These are phyloP conservation scores for Nasonia oneida DNA, from an alignment of 2,888 invertebrate species.

Conservation along the genomic window DNA sequence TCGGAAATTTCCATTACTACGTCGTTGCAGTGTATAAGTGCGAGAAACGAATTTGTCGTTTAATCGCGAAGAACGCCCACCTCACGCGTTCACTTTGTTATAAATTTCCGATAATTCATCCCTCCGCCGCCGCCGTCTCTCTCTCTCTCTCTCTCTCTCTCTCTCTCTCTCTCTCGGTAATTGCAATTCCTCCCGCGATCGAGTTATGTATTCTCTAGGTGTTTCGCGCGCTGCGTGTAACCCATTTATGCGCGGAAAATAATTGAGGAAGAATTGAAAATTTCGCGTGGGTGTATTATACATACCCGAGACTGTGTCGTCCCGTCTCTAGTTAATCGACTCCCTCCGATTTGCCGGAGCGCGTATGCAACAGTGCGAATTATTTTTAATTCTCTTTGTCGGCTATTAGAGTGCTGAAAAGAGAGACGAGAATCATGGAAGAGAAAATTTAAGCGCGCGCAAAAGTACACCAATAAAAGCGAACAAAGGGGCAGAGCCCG, in stretches of 20 bases:
- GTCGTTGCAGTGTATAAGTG: background rate
- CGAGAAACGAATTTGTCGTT: background rate
- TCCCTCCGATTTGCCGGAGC: background rate
- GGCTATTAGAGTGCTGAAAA: no score
- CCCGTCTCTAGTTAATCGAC: constrained; percentile 5
- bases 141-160: background rate
- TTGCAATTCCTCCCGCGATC: constrained; percentile 27
- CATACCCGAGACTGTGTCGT: no score
- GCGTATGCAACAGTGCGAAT: no score
- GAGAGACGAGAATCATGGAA: background rate
- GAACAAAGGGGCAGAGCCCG: background rate
- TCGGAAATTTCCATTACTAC: background rate
- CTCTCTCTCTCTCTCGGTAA: constrained; percentile 2
- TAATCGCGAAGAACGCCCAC: background rate
- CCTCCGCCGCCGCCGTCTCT: no score
- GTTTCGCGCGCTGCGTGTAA: background rate
- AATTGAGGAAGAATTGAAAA: constrained; percentile 27
- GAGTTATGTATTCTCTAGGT: constrained; percentile 18
- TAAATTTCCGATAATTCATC: constrained; percentile 30
- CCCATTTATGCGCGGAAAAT: constrained; percentile 8
- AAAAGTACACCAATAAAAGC: background rate
- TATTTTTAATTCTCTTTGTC: background rate
- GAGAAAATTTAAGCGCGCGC: background rate
- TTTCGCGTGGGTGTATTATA: background rate
- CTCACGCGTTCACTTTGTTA: background rate